Evolutionary conservation across 2,113 vertebrate species (phyloP), one percentile per base, ranked within the genome.

Genomic region (Bubo blakistoni): DNA sequence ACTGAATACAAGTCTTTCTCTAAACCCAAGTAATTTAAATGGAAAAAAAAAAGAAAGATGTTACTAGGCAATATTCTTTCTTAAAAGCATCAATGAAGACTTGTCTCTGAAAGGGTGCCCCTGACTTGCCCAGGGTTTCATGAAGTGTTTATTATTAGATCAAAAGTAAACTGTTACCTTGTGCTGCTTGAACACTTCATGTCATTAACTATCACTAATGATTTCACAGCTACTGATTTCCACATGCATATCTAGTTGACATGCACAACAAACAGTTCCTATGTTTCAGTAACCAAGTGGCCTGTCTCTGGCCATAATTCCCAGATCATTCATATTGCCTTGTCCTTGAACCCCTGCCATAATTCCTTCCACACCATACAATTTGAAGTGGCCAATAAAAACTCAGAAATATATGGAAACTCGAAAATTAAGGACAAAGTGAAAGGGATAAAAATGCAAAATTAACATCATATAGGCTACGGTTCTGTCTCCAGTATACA

Each of bases 221-320:
- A 95, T 92, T 84, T 94, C 92, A 84, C 80, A 70, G 86, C 42
- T 51, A 30, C 36, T 47, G 85, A 86, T 73, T 92, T 80, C 82
- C 73, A 54, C 67, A 63, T 1, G 19, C 3, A 0, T 14, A 55
- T 29, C 42, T 15, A 46, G 52, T 32, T 88, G 82, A 80, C n/a
- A 42, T 6, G 34, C 40, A 82, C 70, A 92, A 57, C 29, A 90
- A 79, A 76, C 25, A 80, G 10, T 40, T 66, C n/a, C 58, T 42
- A 34, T 13, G 2, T 77, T 70, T 92, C 36, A 66, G 57, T 25
- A 83, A 40, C 51, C 27, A 32, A 57, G 49, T 46, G 59, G 34
- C 66, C 36, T 74, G 83, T 72, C 25, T 59, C 66, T 76, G 22
- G 71, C 66, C 62, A 44, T 12, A 83, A 49, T 17, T 7, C 55